Evolutionary conservation across 1,140 invertebrate species (phyloP).

Genomic region (Drosophila oshimai): DNA sequence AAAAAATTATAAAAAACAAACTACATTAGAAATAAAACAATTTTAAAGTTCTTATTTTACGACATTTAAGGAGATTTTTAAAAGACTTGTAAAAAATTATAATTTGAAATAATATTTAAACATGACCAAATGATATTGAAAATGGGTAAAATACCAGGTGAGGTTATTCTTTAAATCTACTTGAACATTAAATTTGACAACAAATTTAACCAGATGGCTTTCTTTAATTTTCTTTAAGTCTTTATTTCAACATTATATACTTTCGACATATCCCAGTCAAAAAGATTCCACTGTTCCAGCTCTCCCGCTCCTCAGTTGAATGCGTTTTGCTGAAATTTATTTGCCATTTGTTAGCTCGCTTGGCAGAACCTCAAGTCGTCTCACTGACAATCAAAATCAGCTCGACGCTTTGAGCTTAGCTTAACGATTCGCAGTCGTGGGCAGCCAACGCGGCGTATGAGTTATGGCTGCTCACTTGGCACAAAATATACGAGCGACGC

Average conservation of each 20-base stretch:
- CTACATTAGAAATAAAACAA: no score
- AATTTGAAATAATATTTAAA: no score
- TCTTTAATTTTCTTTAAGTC: no score
- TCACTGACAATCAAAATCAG: conserved; percentile 38
- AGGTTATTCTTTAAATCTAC: no score
- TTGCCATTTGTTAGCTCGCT: conserved; percentile 20
- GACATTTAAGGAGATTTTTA: no score
- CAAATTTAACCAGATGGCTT: no score
- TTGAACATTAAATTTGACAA: no score
- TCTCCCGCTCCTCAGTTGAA: not conserved
- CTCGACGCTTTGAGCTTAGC: conserved; percentile 4
- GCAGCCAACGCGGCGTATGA: conserved; percentile 65
- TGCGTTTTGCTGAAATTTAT: conserved; percentile 27
- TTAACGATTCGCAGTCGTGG: conserved; percentile 33
- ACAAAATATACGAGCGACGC: conserved; percentile 43
- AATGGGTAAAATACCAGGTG: no score
- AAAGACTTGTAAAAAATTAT: no score
- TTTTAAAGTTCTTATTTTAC: no score
- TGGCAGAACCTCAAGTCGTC: not conserved
- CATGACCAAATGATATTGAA: no score
- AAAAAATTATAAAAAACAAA: not conserved
- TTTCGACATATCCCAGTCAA: not conserved
- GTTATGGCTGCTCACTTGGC: conserved; percentile 44
- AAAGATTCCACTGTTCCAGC: not conserved
- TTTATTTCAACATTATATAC: no score